phyloP scores from a whole-genome alignment of 2,888 invertebrate species.

The Microctonus brassicae region DNA sequence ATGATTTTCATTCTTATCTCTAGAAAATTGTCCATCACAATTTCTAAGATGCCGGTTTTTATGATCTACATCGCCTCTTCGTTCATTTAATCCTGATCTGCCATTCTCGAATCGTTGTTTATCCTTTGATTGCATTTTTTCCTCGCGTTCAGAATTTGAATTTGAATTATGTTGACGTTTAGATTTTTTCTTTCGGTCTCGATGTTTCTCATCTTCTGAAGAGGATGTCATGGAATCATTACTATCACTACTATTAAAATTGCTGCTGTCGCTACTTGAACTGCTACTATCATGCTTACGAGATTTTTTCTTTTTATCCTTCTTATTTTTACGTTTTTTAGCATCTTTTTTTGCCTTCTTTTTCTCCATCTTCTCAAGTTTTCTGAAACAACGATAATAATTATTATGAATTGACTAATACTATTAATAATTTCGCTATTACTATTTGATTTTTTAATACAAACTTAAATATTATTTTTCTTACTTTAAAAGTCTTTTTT shows the following conservation, averaged over 20 bases:
- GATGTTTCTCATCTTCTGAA: constrained; percentile 38
- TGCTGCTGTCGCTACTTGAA: constrained; percentile 42
- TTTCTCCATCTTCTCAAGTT: constrained; percentile 47
- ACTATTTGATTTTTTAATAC: constrained; percentile 53
- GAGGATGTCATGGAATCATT: constrained; percentile 35
- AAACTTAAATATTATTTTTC: constrained; percentile 70
- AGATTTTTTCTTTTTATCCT: constrained; percentile 41
- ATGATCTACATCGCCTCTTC: constrained; percentile 27
- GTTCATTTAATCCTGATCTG: constrained; percentile 46
- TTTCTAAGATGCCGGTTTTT: constrained; percentile 32
- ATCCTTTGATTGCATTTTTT: constrained; percentile 42
- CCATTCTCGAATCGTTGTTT: constrained; percentile 46
- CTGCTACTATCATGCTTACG: constrained; percentile 34
- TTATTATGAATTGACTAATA: no score
- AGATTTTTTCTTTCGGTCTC: constrained; percentile 42
- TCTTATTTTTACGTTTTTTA: constrained; percentile 44
- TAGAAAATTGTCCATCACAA: constrained; percentile 45
- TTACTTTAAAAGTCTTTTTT: constrained; percentile 90
- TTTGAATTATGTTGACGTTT: constrained; percentile 39
- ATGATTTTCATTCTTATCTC: constrained; percentile 34
- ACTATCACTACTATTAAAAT: constrained; percentile 47
- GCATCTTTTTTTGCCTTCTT: constrained; percentile 44
- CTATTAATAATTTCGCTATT: constrained; percentile 40
- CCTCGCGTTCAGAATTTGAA: constrained; percentile 26
- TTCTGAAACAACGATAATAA: constrained; percentile 26